Base-by-base conservation (phyloP, 2,113 vertebrate genomes). In the Chaetops frenatus region DNA sequence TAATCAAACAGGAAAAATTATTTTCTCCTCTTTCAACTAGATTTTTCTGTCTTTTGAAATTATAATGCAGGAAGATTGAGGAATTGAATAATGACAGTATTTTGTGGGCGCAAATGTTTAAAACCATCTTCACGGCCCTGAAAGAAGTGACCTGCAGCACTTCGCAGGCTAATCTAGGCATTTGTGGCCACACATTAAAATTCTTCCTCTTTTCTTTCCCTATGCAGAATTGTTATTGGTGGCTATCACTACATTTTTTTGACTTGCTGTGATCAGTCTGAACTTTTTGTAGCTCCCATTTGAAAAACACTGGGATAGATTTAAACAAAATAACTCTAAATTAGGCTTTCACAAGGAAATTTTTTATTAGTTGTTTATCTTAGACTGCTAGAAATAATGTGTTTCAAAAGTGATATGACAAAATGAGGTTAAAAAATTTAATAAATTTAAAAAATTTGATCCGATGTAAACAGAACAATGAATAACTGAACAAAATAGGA, bases 401-500 rank as follows among this genome's bases (percentile, higher is more conserved):
- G 5, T 83, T 90, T 86, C 18, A 50, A 65, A 86, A 36, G 12
- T 35, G 9, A 12, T 58, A 17, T 14, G 14, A 51, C 9, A 36
- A 79, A 78, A 78, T 23, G 7, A 80, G 13, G 6, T 70, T 23
- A 33, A 78, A 84, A 77, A 83, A 51, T 20, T 1, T 28, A 22
- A 36, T 36, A 24, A 2, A 11, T 48, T 69, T 11, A 0, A 6
- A 53, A 44, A 61, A 44, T 7, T 13, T 0, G 8, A 28, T 57
- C 14, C 6, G 25, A 64, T 88, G 5, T 24, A 50, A 53, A 47
- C 15, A 13, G 10, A 92, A 36, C 21, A 71, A 17, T 35, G 2
- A n/a, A 7, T 64, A 50, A 38, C 31, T 45, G 25, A 62, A 58
- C 14, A 45, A 69, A 83, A 69, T 15, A 51, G 14, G 61, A 3